Base-by-base conservation (phyloP, 2,113 vertebrate genomes). In the Antechinus flavipes region DNA sequence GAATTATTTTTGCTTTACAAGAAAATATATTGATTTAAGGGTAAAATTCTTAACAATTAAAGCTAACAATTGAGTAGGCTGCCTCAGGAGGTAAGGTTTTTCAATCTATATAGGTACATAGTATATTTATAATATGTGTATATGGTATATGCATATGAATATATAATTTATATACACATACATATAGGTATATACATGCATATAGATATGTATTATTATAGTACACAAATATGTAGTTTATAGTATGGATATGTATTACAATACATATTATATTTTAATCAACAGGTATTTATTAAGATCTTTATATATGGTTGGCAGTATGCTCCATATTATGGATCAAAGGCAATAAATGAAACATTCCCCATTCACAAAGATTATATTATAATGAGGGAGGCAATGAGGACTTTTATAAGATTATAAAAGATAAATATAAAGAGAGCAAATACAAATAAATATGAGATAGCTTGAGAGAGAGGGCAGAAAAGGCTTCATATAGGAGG, bases 21-120 rank as follows among this genome's bases (percentile, higher is more conserved):
- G 50, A 47, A 95, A 94, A 96, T 97, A 95, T 97, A 96, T 84
- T 84, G 68, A 84, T 84, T 84, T 84, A 84, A 42, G 19, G 68
- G 19, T 19, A 84, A 84, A 84, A 42, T 84, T 84, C n/a, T 19
- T 42, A 42, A 84, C n/a, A 42, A 76, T n/a, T 76, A n/a, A n/a
- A 84, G 16, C 68, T 84, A 84, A 84, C 16, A 22, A n/a, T 42
- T 84, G 68, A 84, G 16, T 84, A 19, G 68, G n/a, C 1, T 84
- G n/a, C 68, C 2, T 42, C 16, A 42, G n/a, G 16, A 84, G 68
- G 68, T 42, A 19, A 35, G 68, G 16, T 0, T 5, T 76, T 76
- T 76, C 68, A 76, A n/a, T 76, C 4, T 19, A 22, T 76, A 19
- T 76, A 76, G 35, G 68, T 16, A n/a, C 35, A 16, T 76, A 22